These are phyloP conservation scores for Zosterops lateralis DNA, from an alignment of 2,113 vertebrate genomes.

Conservation along the genomic window DNA sequence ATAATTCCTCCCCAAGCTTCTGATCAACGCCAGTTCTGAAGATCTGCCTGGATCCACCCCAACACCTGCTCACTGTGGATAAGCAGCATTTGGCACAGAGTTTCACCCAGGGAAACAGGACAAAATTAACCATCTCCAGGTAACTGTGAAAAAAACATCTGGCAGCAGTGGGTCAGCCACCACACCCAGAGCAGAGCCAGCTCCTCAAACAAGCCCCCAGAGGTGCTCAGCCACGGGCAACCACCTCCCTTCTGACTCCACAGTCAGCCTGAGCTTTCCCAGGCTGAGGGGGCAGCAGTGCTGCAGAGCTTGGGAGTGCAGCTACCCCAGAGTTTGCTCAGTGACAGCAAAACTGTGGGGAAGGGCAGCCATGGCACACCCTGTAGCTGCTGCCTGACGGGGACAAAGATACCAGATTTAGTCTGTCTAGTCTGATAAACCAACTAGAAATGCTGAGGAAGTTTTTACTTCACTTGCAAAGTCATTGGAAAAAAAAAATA, in stretches of 20 bases:
- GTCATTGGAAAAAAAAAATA: not conserved
- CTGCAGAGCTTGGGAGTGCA: accelerated
- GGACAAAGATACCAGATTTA: accelerated
- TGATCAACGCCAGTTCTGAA: not conserved
- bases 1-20: accelerated
- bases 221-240: not conserved
- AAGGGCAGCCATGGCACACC: not conserved
- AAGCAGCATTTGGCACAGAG: not conserved
- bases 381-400: not conserved
- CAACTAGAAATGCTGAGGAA: not conserved
- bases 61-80: not conserved
- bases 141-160: accelerated
- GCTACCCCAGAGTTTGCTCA: accelerated
- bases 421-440: not conserved
- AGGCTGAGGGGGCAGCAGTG: not conserved
- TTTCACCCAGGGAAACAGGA: not conserved
- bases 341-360: not conserved
- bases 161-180: not conserved
- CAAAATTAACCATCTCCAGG: not conserved
- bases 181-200: not conserved
- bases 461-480: not conserved
- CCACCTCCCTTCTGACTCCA: not conserved
- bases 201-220: too few relatives aligned
- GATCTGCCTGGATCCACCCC: not conserved
- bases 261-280: not conserved